Conservation (phyloP, 2,113 vertebrate genomes). For the Columbina picui region DNA sequence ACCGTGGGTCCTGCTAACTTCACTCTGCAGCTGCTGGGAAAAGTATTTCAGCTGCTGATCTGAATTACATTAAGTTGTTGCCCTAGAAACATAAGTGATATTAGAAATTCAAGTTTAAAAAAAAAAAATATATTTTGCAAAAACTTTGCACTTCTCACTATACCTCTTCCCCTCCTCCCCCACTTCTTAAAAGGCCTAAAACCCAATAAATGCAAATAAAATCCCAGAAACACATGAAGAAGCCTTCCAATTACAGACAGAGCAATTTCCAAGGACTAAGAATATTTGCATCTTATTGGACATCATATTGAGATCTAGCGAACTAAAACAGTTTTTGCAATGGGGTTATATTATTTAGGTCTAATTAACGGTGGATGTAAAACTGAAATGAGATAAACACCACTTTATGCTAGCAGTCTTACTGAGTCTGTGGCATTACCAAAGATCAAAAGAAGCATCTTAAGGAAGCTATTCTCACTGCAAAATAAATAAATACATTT, state of each 20-base stretch:
- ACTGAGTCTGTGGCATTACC: neutral
- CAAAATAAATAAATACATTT: slow-evolving; percentile 63
- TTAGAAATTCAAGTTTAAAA: slow-evolving; percentile 20
- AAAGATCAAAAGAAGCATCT: slow-evolving; percentile 50
- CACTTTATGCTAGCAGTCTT: neutral
- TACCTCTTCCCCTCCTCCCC: neutral
- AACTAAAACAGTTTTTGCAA: neutral
- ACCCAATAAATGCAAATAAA: slow-evolving; percentile 35
- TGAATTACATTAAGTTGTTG: slow-evolving; percentile 51
- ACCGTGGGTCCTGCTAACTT: slow-evolving; percentile 29
- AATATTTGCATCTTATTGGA: neutral
- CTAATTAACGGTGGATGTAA: slow-evolving; percentile 19
- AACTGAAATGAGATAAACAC: slow-evolving; percentile 35
- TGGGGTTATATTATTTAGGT: neutral
- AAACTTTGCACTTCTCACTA: neutral
- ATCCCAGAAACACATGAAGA: neutral
- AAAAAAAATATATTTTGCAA: neutral
- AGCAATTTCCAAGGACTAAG: slow-evolving; percentile 1
- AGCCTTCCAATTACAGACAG: neutral
- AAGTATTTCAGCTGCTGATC: slow-evolving; percentile 46
- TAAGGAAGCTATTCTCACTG: neutral
- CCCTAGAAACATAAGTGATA: slow-evolving; percentile 41
- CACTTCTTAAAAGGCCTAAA: neutral
- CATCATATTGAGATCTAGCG: neutral
- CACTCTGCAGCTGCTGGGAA: slow-evolving; percentile 37